Conservation (phyloP, 2,113 vertebrate genomes). For the Pyxicephalus adspersus region DNA sequence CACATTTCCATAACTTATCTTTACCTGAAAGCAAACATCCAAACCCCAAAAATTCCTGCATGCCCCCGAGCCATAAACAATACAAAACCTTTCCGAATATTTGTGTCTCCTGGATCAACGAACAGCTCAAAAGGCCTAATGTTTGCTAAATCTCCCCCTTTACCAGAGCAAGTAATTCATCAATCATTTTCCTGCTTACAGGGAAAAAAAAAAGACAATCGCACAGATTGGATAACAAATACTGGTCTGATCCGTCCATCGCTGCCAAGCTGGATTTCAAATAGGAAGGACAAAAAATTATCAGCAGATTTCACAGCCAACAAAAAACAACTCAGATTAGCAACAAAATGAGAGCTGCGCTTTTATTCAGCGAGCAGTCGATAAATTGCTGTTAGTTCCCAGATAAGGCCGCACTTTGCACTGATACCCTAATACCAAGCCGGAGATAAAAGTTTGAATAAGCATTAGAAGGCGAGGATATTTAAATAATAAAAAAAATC, state of each 20-base stretch:
- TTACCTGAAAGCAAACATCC: no score
- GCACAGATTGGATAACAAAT: conserved; percentile 34
- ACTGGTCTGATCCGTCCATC: conserved; percentile 60
- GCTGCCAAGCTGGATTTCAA: conserved; percentile 59
- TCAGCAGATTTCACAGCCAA: conserved; percentile 12
- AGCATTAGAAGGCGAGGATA: background rate
- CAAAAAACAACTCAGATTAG: conserved; percentile 51
- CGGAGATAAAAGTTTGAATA: conserved; percentile 38
- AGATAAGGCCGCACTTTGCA: conserved; percentile 47
- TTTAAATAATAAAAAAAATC: conserved; percentile 1
- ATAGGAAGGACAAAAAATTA: conserved; percentile 44
- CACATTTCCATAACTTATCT: no score
- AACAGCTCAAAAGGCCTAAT: conserved; percentile 59
- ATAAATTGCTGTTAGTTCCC: background rate
- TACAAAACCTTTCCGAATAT: background rate
- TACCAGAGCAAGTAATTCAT: conserved; percentile 61
- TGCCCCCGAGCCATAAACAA: background rate
- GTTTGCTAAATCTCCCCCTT: conserved; percentile 47
- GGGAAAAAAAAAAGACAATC: conserved; percentile 56
- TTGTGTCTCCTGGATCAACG: conserved; percentile 27
- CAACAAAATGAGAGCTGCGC: background rate
- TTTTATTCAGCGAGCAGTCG: conserved; percentile 42
- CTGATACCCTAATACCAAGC: conserved; percentile 38
- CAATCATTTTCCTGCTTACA: conserved; percentile 56
- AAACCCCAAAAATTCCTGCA: no score